These are phyloP conservation scores for Steinernema carpocapsae DNA, from an alignment of 2,888 invertebrate genomes.

Conservation along the genomic window DNA sequence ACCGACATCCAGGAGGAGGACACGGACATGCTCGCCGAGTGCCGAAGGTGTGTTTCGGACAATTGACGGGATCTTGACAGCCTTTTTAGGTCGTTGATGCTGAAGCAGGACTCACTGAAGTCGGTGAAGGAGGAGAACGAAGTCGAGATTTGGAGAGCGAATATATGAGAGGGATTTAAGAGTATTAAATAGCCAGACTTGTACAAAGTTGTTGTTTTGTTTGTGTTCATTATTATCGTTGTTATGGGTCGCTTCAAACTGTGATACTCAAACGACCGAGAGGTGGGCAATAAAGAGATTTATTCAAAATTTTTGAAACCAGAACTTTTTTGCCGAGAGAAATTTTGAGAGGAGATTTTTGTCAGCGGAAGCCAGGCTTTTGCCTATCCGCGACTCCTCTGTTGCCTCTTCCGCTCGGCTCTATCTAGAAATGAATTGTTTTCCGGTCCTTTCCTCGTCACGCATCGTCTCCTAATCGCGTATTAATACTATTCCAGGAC, in stretches of 20 bases:
- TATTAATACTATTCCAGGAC: too few species aligned
- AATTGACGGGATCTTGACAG: not conserved
- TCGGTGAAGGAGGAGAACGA: slow-evolving; percentile 19
- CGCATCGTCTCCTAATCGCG: too few species aligned
- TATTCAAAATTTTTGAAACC: too few species aligned
- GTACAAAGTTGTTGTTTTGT: not conserved
- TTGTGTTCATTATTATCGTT: not conserved
- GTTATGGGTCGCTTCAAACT: not conserved
- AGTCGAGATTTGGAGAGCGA: slow-evolving; percentile 1
- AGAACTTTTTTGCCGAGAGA: too few species aligned
- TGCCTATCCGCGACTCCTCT: too few species aligned
- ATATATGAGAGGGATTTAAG: not conserved
- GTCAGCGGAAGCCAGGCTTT: too few species aligned
- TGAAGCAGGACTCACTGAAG: slow-evolving; percentile 19
- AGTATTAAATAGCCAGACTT: not conserved
- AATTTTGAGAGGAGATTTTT: too few species aligned
- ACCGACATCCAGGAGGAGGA: slow-evolving; percentile 52
- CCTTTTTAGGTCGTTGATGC: slow-evolving; percentile 3
- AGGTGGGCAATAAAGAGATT: not conserved
- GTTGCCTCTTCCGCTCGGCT: too few species aligned
- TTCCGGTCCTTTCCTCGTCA: too few species aligned
- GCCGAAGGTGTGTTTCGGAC: not conserved
- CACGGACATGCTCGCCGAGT: slow-evolving; percentile 22
- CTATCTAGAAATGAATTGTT: too few species aligned
- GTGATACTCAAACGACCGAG: not conserved